phyloP scores from a whole-genome alignment of 1,140 invertebrate genomes.

The Trypoxylus dichotomus region DNA sequence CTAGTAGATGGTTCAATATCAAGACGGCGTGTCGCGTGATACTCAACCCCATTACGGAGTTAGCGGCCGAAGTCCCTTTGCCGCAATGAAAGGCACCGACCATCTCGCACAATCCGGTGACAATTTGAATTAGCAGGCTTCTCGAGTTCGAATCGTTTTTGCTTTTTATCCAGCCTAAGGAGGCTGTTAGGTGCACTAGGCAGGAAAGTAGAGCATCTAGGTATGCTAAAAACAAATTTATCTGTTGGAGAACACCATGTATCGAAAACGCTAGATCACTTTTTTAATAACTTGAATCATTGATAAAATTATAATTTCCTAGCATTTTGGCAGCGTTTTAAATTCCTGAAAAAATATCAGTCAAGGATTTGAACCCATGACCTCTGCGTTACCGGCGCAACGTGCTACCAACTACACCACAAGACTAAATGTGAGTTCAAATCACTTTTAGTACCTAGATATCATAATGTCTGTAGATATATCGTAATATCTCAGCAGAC shows the following conservation, averaged over 20 bases:
- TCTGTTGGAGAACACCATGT: background rate
- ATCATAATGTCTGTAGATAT: no score
- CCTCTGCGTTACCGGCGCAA: no score
- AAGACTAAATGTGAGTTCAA: no score
- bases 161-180: conserved; percentile 54
- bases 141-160: conserved; percentile 47
- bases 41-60: conserved; percentile 60
- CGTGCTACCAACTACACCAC: no score
- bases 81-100: conserved; percentile 58
- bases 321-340: no score
- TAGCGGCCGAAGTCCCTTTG: conserved; percentile 52
- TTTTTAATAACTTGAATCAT: no score
- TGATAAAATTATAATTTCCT: no score
- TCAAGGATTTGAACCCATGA: no score
- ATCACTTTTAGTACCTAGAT: no score
- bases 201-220: conserved; percentile 58
- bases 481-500: no score
- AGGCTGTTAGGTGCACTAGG: conserved; percentile 56
- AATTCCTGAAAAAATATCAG: no score
- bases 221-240: conserved; percentile 52
- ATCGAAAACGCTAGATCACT: background rate
- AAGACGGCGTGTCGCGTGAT: conserved; percentile 59
- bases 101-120: conserved; percentile 53
- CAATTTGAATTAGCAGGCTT: conserved; percentile 36
- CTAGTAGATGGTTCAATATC: conserved; percentile 59